Evolutionary conservation across 2,113 vertebrate genomes (phyloP).

Genomic region (Sardina pilchardus): DNA sequence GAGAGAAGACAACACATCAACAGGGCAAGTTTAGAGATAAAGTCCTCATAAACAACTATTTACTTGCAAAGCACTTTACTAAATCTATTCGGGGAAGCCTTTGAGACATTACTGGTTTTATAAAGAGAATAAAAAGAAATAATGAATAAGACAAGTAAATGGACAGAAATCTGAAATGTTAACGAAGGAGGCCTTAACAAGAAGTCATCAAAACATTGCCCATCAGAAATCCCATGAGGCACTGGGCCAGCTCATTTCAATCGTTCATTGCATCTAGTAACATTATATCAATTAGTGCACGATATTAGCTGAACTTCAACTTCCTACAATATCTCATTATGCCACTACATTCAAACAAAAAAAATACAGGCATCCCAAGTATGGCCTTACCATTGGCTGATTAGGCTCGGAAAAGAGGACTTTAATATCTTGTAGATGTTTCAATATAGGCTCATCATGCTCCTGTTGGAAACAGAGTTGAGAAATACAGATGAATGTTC

Average conservation of each 20-base stretch:
- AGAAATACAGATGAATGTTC: not conserved
- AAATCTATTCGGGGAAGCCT: no score
- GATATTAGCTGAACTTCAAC: not conserved
- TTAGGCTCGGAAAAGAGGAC: constrained; percentile 93
- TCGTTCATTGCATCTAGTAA: not conserved
- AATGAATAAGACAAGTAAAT: no score
- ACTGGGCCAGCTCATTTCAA: not conserved
- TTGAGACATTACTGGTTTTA: no score
- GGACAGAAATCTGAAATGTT: not conserved
- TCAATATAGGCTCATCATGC: constrained; percentile 94
- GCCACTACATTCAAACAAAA: not conserved
- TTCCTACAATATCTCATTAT: not conserved
- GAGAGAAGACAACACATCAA: constrained; percentile 27
- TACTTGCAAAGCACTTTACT: no score
- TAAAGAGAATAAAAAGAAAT: not conserved
- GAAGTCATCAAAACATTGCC: no score
- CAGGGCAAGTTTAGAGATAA: not conserved
- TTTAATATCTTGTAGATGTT: constrained; percentile 94
- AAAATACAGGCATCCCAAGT: not conserved
- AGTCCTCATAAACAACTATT: not conserved
- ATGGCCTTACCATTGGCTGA: constrained; percentile 87
- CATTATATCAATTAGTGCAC: not conserved
- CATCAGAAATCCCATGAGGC: not conserved
- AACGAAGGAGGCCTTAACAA: no score
- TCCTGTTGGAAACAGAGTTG: constrained; percentile 70